Percentiles rank a stretch among this genome's conserved stretches.
Evolutionary conservation across 2,797 vertebrate genomes (phyloP).

Genomic region (Saxicola maurus): DNA sequence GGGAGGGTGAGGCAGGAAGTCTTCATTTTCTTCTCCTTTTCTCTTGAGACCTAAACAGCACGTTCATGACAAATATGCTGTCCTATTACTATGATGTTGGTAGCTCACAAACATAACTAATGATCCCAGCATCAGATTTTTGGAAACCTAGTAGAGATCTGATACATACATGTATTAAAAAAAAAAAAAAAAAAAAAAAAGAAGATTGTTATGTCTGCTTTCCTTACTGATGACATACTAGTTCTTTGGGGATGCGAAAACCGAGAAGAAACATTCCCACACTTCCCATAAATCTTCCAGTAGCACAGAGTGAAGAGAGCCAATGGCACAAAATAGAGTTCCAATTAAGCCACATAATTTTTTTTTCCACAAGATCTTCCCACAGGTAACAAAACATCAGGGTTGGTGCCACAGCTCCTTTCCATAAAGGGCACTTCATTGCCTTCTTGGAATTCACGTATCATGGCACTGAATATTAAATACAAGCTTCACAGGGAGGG

Average conservation of each 20-base stretch:
- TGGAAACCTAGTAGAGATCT: background rate
- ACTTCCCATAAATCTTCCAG: background rate
- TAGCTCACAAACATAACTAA: background rate
- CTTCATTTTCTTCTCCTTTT: background rate
- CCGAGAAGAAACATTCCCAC: background rate
- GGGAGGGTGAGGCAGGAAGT: background rate
- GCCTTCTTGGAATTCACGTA: background rate
- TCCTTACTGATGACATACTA: background rate
- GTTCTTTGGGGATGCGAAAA: background rate
- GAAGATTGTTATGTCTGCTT: background rate
- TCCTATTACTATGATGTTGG: background rate
- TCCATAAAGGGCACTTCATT: background rate
- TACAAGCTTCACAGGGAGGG: background rate
- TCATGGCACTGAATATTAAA: background rate
- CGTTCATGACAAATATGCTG: background rate
- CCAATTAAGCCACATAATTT: background rate
- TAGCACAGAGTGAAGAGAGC: background rate
- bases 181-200: background rate
- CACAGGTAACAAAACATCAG: background rate
- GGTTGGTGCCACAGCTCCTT: background rate
- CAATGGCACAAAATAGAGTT: slow-evolving; percentile 19
- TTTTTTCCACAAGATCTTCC: background rate
- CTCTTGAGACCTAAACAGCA: background rate
- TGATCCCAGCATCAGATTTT: background rate
- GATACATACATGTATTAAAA: background rate